Conservation (phyloP, 2,113 vertebrate genomes). For the Elephas maximus region DNA sequence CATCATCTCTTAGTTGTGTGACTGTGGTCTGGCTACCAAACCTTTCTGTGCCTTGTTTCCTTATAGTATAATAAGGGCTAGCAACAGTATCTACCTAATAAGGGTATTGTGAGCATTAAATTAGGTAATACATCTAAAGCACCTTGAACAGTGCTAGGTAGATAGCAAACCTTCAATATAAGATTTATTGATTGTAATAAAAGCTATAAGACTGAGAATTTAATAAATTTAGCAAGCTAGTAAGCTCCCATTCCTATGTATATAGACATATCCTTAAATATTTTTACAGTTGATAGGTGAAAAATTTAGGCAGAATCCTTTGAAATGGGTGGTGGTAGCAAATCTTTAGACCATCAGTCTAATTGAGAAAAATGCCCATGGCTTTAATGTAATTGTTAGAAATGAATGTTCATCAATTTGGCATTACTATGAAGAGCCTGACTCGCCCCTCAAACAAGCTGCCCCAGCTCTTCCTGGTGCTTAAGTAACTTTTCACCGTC, state of each 20-base stretch:
- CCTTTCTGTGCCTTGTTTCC: neutral
- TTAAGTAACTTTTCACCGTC: neutral
- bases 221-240: slow-evolving; percentile 13
- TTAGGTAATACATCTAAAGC: neutral
- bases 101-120: neutral
- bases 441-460: neutral
- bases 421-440: neutral
- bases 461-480: too few relatives aligned
- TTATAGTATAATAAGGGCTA: neutral
- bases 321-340: neutral
- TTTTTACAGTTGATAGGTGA: neutral
- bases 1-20: neutral
- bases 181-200: neutral
- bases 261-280: neutral
- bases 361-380: neutral
- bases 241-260: neutral
- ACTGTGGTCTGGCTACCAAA: neutral
- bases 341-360: neutral
- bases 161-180: neutral
- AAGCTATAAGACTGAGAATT: neutral
- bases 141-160: neutral
- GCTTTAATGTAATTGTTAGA: neutral
- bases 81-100: neutral
- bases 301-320: neutral
- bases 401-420: neutral